phyloP scores from a whole-genome alignment of 2,113 vertebrate species.

The Sylvia atricapilla region DNA sequence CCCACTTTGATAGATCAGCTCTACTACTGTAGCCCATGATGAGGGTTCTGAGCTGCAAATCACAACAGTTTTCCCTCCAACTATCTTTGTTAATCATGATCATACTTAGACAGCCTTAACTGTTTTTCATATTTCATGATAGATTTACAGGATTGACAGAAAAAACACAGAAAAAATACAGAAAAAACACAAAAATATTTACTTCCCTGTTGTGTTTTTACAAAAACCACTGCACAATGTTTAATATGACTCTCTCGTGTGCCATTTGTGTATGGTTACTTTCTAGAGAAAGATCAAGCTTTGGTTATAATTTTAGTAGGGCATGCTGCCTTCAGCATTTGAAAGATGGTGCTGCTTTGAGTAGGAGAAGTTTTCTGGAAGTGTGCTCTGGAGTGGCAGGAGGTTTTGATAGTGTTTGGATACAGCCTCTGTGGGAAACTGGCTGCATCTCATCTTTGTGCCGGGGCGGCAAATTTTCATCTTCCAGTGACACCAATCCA shows the following conservation, averaged over 20 bases:
- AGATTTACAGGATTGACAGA: not conserved
- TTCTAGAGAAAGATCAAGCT: not conserved
- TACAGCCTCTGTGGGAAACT: not conserved
- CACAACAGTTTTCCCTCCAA: not conserved
- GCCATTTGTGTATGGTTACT: not conserved
- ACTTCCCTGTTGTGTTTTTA: not conserved
- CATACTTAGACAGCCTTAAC: not conserved
- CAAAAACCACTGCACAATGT: not conserved
- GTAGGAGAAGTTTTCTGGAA: not conserved
- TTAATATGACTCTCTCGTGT: not conserved
- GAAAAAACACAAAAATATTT: not conserved
- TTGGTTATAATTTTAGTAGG: not conserved
- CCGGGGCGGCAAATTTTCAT: not conserved
- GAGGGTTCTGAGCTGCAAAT: not conserved
- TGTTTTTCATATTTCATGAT: not conserved
- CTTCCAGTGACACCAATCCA: not conserved
- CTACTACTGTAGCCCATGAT: not conserved
- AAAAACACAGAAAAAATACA: too few species aligned
- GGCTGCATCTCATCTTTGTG: fast-evolving
- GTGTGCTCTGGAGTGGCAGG: not conserved
- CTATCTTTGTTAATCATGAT: not conserved
- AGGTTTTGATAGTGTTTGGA: not conserved
- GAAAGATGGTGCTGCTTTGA: not conserved
- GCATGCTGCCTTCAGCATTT: not conserved
- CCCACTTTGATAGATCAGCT: not conserved